phyloP scores from a whole-genome alignment of 2,888 invertebrate genomes.

The Stegophylla sp. region DNA sequence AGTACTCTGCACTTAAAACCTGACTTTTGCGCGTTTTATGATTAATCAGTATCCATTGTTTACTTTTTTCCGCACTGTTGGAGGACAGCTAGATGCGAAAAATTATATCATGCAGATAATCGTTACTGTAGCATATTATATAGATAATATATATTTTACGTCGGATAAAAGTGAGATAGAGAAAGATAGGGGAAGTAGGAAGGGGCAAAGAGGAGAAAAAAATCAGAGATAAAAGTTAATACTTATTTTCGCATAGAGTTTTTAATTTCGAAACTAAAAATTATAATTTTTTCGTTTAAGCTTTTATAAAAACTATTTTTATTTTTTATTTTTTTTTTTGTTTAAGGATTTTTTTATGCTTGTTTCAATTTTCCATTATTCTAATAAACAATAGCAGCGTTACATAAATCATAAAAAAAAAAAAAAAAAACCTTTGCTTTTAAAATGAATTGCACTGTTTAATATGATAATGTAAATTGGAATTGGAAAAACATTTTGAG shows the following conservation, averaged over 20 bases:
- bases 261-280: conserved; percentile 24
- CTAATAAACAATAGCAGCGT: conserved; percentile 4
- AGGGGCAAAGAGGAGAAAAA: not conserved
- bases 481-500: conserved; percentile 1
- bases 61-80: no score
- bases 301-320: not conserved
- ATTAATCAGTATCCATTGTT: no score
- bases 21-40: no score
- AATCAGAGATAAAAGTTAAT: not conserved
- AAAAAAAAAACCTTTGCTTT: conserved; percentile 5
- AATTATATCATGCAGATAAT: no score
- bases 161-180: no score
- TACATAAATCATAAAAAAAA: conserved; percentile 7
- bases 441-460: not conserved
- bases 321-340: not conserved
- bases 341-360: not conserved
- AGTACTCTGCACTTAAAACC: no score
- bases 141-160: no score
- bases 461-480: not conserved
- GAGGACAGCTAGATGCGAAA: no score
- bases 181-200: no score
- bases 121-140: no score
- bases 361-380: not conserved
- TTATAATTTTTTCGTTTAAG: not conserved
- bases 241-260: conserved; percentile 7